Percentiles rank a stretch among this genome's conserved stretches.
These are phyloP conservation scores for Stegana nigrithorax DNA, from an alignment of 2,888 invertebrate genomes.

Conservation along the genomic window DNA sequence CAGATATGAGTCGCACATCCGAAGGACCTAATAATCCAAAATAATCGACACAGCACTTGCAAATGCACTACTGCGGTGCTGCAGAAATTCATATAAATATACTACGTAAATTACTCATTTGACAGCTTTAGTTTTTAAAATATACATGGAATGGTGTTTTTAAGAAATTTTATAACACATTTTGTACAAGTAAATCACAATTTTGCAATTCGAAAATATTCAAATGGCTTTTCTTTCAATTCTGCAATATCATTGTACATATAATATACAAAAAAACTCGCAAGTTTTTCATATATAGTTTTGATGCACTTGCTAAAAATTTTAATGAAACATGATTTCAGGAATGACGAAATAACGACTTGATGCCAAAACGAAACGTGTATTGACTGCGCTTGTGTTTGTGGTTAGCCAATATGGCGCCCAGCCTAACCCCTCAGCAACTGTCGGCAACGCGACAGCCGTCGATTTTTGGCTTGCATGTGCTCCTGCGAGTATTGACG, in stretches of 20 bases:
- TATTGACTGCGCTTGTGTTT: neutral
- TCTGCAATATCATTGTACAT: too few relatives aligned
- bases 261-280: neutral
- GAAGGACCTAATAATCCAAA: too few relatives aligned
- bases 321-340: neutral
- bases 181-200: neutral
- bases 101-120: too few relatives aligned
- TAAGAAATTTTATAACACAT: too few relatives aligned
- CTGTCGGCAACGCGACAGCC: neutral
- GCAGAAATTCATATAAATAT: too few relatives aligned
- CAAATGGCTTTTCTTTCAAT: neutral
- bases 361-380: neutral
- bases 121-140: too few relatives aligned
- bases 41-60: too few relatives aligned
- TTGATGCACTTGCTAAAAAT: neutral
- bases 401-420: neutral
- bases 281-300: neutral
- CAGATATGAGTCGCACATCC: neutral
- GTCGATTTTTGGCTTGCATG: neutral
- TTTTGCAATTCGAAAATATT: conserved; percentile 13
- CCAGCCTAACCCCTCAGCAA: neutral
- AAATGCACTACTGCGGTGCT: too few relatives aligned
- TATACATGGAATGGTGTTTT: too few relatives aligned
- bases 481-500: too few relatives aligned
- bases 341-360: too few relatives aligned